A percentile compares a stretch with the other conserved stretches of the same genome.
Evolutionary conservation across 2,888 invertebrate genomes (phyloP).

Genomic region (Morpho deidamia): DNA sequence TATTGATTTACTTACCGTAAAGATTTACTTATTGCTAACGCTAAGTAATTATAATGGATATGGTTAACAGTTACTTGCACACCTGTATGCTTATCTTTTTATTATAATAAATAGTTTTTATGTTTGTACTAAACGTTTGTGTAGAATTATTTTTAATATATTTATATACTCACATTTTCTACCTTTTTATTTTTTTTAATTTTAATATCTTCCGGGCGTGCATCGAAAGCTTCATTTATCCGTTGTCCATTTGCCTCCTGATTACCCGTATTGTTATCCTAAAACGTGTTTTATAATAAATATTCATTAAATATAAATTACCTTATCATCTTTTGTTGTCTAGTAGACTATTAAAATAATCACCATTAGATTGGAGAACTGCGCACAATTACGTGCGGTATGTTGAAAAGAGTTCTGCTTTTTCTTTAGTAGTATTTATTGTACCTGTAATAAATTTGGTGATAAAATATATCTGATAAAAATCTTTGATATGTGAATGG

Average conservation of each 20-base stretch:
- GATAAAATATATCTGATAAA: slow-evolving; percentile 12
- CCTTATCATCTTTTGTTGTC: too few species aligned
- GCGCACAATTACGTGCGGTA: slow-evolving; percentile 11
- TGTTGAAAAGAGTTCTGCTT: slow-evolving; percentile 8
- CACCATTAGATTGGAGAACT: slow-evolving; percentile 2
- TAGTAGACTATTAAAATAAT: not conserved
- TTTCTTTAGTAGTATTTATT: slow-evolving; percentile 33
- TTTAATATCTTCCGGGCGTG: slow-evolving; percentile 16
- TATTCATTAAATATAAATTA: not conserved
- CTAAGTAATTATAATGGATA: too few species aligned
- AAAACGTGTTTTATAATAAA: slow-evolving; percentile 2
- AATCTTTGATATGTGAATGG: slow-evolving; percentile 4
- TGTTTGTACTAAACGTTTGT: too few species aligned
- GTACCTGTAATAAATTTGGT: slow-evolving; percentile 9
- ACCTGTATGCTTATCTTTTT: too few species aligned
- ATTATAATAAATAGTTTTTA: too few species aligned
- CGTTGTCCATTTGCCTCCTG: slow-evolving; percentile 16
- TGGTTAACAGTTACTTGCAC: too few species aligned
- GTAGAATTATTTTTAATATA: too few species aligned
- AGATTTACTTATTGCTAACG: too few species aligned
- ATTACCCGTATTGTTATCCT: slow-evolving; percentile 9
- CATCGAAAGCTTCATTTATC: slow-evolving; percentile 20
- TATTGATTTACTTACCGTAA: too few species aligned
- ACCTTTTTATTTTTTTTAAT: not conserved
- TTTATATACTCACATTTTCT: not conserved